These are phyloP conservation scores for Gryon sp. DNA, from an alignment of 1,140 invertebrate species.

Conservation along the genomic window DNA sequence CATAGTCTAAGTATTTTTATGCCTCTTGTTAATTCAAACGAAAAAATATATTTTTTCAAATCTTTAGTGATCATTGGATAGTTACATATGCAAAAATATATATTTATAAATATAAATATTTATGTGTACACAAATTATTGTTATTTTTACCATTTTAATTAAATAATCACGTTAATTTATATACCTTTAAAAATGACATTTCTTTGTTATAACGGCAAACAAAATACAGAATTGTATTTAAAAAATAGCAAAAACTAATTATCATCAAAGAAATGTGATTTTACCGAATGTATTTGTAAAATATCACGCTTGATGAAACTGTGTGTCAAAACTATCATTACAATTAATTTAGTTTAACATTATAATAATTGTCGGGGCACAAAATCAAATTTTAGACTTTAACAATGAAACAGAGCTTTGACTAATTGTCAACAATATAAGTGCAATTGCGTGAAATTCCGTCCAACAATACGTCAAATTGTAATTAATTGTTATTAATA, in stretches of 20 bases:
- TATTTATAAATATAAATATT: slow-evolving; percentile 42
- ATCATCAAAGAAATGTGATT: slow-evolving; percentile 1
- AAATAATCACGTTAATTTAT: too few species aligned
- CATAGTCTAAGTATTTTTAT: slow-evolving; percentile 42
- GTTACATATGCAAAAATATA: too few species aligned
- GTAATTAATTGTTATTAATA: slow-evolving; percentile 76
- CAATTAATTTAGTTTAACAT: too few species aligned
- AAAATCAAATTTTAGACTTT: too few species aligned
- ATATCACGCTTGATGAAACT: slow-evolving; percentile 3
- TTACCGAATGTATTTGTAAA: slow-evolving; percentile 4
- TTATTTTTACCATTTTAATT: too few species aligned
- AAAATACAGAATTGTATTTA: too few species aligned
- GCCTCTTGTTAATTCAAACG: slow-evolving; percentile 18
- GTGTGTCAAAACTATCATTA: slow-evolving; percentile 18
- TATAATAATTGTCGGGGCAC: too few species aligned
- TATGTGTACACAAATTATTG: slow-evolving; percentile 52
- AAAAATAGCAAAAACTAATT: too few species aligned
- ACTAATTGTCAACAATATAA: slow-evolving; percentile 16
- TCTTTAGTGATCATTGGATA: too few species aligned
- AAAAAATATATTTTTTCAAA: slow-evolving; percentile 49
- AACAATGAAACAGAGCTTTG: too few species aligned
- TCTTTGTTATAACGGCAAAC: too few species aligned
- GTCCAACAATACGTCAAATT: slow-evolving; percentile 67
- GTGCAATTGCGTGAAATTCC: slow-evolving; percentile 62
- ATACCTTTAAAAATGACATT: slow-evolving; percentile 1